A percentile compares a stretch with the other conserved stretches of the same genome.
Conservation (phyloP, 2,113 vertebrate species). For the Ceratotherium simum region DNA sequence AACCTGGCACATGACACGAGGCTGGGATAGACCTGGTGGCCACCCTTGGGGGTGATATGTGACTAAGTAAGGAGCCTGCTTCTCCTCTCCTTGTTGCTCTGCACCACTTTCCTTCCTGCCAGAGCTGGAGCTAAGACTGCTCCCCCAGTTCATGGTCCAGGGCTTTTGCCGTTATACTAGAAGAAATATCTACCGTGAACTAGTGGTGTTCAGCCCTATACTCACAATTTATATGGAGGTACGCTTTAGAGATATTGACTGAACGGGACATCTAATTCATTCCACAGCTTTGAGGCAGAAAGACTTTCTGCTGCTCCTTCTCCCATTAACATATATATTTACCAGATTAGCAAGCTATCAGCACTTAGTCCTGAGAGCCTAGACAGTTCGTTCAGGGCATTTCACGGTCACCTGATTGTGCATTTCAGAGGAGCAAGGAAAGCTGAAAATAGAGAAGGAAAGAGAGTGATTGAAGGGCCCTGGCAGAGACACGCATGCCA, state of each 20-base stretch:
- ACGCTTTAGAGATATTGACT: neutral
- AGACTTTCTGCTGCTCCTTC: neutral
- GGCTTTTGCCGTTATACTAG: neutral
- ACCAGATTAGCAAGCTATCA: neutral
- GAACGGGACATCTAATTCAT: neutral
- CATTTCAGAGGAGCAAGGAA: neutral
- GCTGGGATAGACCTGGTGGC: neutral
- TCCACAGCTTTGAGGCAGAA: neutral
- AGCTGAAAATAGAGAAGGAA: neutral
- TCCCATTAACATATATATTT: neutral
- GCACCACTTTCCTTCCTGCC: neutral
- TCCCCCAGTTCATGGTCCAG: neutral
- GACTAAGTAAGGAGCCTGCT: neutral
- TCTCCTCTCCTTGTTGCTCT: neutral
- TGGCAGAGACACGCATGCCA: neutral
- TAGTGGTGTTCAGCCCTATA: neutral
- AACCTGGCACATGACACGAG: neutral
- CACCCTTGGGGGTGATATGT: accelerated
- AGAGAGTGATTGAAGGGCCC: too few relatives aligned
- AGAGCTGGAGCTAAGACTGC: neutral
- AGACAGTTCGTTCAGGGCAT: neutral
- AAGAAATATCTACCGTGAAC: neutral
- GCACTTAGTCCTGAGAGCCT: neutral
- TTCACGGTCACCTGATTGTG: neutral
- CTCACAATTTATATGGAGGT: neutral